A percentile compares a stretch with the other conserved stretches of the same genome.
Evolutionary conservation across 2,113 vertebrate genomes (phyloP).

Genomic region (Heteronetta atricapilla): DNA sequence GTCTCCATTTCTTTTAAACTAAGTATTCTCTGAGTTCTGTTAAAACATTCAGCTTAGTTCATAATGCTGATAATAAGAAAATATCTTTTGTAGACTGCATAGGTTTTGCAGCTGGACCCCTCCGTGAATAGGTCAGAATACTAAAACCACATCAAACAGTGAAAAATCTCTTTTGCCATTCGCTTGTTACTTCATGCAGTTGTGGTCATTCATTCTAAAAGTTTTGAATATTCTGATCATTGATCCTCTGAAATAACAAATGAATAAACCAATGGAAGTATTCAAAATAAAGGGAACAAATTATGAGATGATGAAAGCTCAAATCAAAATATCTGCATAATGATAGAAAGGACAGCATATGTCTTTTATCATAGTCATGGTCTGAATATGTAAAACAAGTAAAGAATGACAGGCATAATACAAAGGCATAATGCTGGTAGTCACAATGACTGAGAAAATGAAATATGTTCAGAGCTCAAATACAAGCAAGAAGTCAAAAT

Average conservation of each 20-base stretch:
- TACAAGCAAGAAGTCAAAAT: not conserved
- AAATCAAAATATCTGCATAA: not conserved
- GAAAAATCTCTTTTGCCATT: not conserved
- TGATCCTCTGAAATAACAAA: not conserved
- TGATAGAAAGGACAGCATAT: not conserved
- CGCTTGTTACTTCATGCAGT: not conserved
- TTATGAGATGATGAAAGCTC: not conserved
- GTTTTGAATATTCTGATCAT: not conserved
- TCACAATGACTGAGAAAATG: not conserved
- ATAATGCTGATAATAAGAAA: not conserved
- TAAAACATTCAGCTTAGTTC: not conserved
- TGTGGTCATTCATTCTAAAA: not conserved
- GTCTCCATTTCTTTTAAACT: not conserved
- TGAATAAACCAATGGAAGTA: not conserved
- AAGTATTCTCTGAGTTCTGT: not conserved
- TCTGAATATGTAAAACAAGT: not conserved
- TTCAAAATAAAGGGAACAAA: not conserved
- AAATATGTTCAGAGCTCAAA: not conserved
- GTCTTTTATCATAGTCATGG: not conserved
- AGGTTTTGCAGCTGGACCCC: not conserved
- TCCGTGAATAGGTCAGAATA: not conserved
- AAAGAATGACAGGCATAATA: not conserved
- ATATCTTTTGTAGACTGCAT: not conserved
- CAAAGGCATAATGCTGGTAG: no score
- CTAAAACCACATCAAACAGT: accelerated